Base-by-base conservation (phyloP, 2,888 invertebrate genomes). In the Orthosia incerta region DNA sequence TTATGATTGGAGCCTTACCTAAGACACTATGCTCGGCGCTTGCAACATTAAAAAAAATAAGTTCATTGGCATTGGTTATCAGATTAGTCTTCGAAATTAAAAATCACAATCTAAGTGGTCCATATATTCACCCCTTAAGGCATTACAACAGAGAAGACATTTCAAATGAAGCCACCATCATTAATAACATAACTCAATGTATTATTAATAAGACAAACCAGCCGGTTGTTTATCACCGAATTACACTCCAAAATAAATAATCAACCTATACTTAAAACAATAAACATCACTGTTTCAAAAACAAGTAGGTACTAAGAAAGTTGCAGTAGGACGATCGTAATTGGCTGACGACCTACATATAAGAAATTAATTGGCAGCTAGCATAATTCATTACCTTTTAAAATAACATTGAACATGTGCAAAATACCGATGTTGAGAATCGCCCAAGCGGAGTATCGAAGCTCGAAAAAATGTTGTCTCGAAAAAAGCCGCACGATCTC, bases 381-480 rank as follows among this genome's bases (percentile, higher is more conserved):
- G 66, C 60, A 86, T 87, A 87, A 87, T 85, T 83, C 83, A 86
- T 88, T 88, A 76, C 82, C 82, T 86, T 86, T 86, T 82, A 81
- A 86, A 86, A 84, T 81, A 80, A 73, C 81, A 83, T 84, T 76
- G 79, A 70, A 76, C 88, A 90, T 89, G 90, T 90, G 91, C 89
- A 87, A 87, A 88, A 89, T 89, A 81, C 87, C 88, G 39, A 71
- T 71, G 83, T 81, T 83, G 78, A 80, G 77, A 71, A 80, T 60
- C 75, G 66, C 46, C 79, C 75, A 70, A 68, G 62, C 63, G 61
- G 61, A 69, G 65, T 5, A 16, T 50, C 20, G 59, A 65, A 60
- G 71, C 59, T 55, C 63, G 59, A 67, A 85, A 80, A 85, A 86
- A 82, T 70, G 78, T 70, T 15, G 64, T 64, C 62, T 67, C 57